These are phyloP conservation scores for Kryptopterus vitreolus DNA, from an alignment of 2,797 vertebrate species.

Conservation along the genomic window DNA sequence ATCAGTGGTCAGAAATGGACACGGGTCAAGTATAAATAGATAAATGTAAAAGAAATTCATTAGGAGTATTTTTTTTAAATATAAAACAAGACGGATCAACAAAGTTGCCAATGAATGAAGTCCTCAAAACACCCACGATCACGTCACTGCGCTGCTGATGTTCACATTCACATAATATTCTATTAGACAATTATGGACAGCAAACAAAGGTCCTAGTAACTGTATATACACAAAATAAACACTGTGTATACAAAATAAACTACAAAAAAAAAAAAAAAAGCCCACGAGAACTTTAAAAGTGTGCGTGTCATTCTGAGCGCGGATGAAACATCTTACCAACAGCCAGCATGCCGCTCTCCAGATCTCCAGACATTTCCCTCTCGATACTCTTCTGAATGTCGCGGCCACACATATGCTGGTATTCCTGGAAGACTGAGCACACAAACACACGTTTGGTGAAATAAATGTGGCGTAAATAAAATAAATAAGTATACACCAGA, in stretches of 20 bases:
- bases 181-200: not conserved
- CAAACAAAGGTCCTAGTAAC: not conserved
- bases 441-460: constrained; percentile 35
- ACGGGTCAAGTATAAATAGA: not conserved
- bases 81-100: too few species aligned
- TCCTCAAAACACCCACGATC: not conserved
- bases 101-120: not conserved
- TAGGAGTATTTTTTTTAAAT: not conserved
- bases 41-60: not conserved
- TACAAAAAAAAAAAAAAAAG: not conserved
- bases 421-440: constrained; percentile 87
- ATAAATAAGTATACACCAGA: not conserved
- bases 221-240: not conserved
- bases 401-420: constrained; percentile 91
- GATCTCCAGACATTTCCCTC: constrained; percentile 96
- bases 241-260: constrained; percentile 24
- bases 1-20: too few species aligned
- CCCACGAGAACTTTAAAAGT: not conserved
- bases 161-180: not conserved
- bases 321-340: constrained; percentile 79
- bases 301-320: constrained; percentile 18
- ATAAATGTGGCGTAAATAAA: not conserved
- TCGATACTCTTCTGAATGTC: constrained; percentile 91
- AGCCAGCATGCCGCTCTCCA: constrained; percentile 94
- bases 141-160: not conserved